Evolutionary conservation across 2,113 vertebrate genomes (phyloP).

Genomic region (Halichoeres trimaculatus): DNA sequence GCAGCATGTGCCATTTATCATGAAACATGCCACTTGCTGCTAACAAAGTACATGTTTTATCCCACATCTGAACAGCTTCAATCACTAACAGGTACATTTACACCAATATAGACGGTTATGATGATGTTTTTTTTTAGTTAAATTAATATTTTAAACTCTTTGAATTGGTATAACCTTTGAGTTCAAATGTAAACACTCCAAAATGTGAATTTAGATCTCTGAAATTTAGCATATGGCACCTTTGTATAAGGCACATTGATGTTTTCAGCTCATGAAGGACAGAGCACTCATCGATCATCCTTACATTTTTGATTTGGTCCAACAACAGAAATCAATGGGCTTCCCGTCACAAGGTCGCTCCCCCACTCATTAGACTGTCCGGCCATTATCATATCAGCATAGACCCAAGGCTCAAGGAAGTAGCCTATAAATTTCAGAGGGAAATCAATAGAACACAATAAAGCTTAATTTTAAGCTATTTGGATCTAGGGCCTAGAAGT

Average conservation of each 20-base stretch:
- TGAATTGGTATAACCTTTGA: no score
- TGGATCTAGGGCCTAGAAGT: slow-evolving; percentile 17
- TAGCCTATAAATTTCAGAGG: slow-evolving; percentile 20
- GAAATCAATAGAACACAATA: slow-evolving; percentile 45
- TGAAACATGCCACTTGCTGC: not conserved
- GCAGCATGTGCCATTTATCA: not conserved
- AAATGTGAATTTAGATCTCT: not conserved
- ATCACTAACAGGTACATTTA: not conserved
- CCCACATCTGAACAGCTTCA: not conserved
- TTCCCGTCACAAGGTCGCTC: slow-evolving; percentile 25
- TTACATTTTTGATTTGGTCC: slow-evolving; percentile 23
- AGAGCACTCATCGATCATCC: slow-evolving; percentile 13
- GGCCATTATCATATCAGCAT: slow-evolving; percentile 42
- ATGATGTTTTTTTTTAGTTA: no score
- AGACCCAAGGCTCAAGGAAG: slow-evolving; percentile 10
- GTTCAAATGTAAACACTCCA: not conserved
- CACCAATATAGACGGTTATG: not conserved
- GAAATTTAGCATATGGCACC: no score
- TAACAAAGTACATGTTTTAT: not conserved
- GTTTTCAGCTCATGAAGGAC: slow-evolving; percentile 19
- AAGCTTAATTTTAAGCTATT: slow-evolving; percentile 33
- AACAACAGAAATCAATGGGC: slow-evolving; percentile 24
- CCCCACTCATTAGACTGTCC: slow-evolving; percentile 22
- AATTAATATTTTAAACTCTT: no score
- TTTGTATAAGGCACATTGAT: slow-evolving; percentile 20